Percentiles rank a stretch among this genome's conserved stretches.
These are phyloP conservation scores for Geotrupes spiniger DNA, from an alignment of 2,888 invertebrate genomes.

Conservation along the genomic window DNA sequence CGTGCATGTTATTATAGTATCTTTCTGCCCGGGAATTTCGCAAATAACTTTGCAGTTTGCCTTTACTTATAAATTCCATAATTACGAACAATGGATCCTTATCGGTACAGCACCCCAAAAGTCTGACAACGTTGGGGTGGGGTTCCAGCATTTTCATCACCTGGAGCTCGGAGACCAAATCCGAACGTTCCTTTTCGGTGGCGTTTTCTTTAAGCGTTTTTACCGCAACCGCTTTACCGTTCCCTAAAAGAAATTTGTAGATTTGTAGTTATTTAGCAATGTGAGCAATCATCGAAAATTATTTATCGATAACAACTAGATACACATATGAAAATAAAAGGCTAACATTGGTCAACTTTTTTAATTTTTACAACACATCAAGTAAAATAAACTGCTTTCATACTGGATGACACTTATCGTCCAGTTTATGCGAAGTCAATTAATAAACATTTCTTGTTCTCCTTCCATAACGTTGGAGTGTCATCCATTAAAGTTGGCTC, in stretches of 20 bases:
- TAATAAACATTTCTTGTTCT: too few species aligned
- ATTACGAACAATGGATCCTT: slow-evolving; percentile 89
- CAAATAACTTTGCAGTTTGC: slow-evolving; percentile 86
- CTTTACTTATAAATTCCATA: slow-evolving; percentile 86
- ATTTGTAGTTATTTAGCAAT: neutral
- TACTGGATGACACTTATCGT: too few species aligned
- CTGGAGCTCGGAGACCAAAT: slow-evolving; percentile 81
- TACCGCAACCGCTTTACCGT: slow-evolving; percentile 80
- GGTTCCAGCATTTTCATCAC: slow-evolving; percentile 91
- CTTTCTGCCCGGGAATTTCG: slow-evolving; percentile 82
- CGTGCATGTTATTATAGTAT: slow-evolving; percentile 75
- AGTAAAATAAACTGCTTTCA: too few species aligned
- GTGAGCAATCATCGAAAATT: slow-evolving; percentile 1
- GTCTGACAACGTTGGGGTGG: slow-evolving; percentile 85
- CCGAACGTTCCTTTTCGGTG: slow-evolving; percentile 79
- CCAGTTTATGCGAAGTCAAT: too few species aligned
- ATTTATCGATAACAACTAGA: too few species aligned
- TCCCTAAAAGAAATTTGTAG: slow-evolving; percentile 50
- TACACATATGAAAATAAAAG: too few species aligned
- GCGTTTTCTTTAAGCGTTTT: slow-evolving; percentile 94
- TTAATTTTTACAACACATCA: too few species aligned
- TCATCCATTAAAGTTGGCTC: too few species aligned
- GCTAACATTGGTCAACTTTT: too few species aligned
- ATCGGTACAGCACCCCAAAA: slow-evolving; percentile 87
- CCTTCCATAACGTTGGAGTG: too few species aligned